These are phyloP conservation scores for Actinernus sp. DNA, from an alignment of 92 coral and sea anemone genomes.

Conservation along the genomic window DNA sequence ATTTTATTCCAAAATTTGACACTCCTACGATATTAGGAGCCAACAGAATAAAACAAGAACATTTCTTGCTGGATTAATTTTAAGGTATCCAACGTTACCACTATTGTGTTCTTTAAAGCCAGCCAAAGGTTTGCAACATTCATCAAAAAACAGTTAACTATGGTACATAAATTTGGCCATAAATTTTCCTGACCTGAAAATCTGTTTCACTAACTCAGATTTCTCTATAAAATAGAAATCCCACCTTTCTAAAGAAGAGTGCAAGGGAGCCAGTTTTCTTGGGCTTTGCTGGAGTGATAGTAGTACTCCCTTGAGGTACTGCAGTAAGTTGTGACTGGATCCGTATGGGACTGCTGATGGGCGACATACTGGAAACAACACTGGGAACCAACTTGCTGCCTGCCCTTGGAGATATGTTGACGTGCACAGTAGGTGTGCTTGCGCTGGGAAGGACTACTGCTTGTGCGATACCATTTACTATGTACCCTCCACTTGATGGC, in stretches of 20 bases:
- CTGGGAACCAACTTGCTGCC: constrained; percentile 64
- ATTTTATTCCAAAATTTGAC: too few species aligned
- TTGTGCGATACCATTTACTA: constrained; percentile 85
- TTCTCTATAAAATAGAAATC: background rate
- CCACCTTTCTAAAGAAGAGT: constrained; percentile 94
- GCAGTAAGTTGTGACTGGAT: constrained; percentile 60
- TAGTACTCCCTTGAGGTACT: constrained; percentile 47
- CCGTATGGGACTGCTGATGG: constrained; percentile 79
- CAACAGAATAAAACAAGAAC: too few species aligned
- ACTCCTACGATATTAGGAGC: too few species aligned
- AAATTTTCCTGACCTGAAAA: too few species aligned
- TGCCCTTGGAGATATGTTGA: constrained; percentile 73
- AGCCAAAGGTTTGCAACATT: too few species aligned
- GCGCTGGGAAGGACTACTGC: constrained; percentile 80
- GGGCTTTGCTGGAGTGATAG: constrained; percentile 69
- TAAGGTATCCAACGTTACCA: too few species aligned
- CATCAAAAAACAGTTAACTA: too few species aligned
- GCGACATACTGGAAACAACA: constrained; percentile 41
- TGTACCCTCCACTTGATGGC: constrained; percentile 66
- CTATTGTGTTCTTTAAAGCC: too few species aligned
- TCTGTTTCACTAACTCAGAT: too few species aligned
- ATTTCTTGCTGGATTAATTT: too few species aligned
- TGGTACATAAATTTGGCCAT: too few species aligned
- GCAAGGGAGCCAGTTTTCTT: constrained; percentile 95
- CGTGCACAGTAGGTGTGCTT: constrained; percentile 69